Base-by-base conservation (phyloP, 1,140 invertebrate species). In the Scaptomyza pallida region DNA sequence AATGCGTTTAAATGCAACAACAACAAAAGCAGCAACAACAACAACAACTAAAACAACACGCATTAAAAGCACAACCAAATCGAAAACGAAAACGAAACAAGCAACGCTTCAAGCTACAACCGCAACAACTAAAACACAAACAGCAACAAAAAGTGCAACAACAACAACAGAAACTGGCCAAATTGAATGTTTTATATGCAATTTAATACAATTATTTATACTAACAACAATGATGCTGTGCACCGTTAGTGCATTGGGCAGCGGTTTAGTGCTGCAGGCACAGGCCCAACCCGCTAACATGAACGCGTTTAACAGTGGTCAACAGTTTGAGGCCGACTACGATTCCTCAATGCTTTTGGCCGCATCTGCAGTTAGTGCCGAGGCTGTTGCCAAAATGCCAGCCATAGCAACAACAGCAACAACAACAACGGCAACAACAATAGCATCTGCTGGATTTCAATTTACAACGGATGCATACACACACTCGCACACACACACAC, bases 1-100 rank as follows among this genome's bases (percentile, higher is more conserved):
- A 88, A 88, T 88, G 82, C 83, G 82, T 89, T 88, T 89, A 86
- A 89, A 67, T 88, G 82, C 80, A 78, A 77, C 82, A 68, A 44
- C 74, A 56, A 40, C 69, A 69, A 65, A 43, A 68, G 41, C 81
- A 78, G 59, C 61, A 67, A 72, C 50, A 61, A 60, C 33, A n/a
- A 37, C 33, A 37, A 37, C 6, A 35, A 35, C 33, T 0, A n/a
- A n/a, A n/a, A n/a, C n/a, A n/a, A n/a, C 37, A 45, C 59, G 59
- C 59, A 70, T 35, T 19, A 63, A 63, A 69, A 17, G 30, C 72
- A 61, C 64, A 51, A 64, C 60, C 51, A 55, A 63, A 74, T 65
- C 37, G 51, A 55, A 61, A 44, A 21, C 19, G 19, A 30, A 59
- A 72, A 50, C 50, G 21, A 55, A 67, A 56, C 55, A 47, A 68